Evolutionary conservation across 2,797 vertebrate species (phyloP).

Genomic region (Diplodus sargus): DNA sequence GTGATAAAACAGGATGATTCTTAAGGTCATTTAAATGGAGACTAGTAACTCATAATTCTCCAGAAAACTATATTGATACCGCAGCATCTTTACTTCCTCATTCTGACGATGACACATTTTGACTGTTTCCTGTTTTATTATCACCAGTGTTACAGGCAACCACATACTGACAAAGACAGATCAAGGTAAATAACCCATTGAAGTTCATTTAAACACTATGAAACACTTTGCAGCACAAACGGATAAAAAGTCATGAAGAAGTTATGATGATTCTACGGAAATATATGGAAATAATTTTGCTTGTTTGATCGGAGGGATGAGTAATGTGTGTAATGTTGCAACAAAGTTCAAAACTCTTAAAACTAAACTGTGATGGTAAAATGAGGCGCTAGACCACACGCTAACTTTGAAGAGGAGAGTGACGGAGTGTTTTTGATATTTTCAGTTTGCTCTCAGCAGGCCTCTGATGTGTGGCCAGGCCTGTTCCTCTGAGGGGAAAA

Average conservation of each 20-base stretch:
- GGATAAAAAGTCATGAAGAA: constrained; percentile 17
- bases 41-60: constrained; percentile 90
- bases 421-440: constrained; percentile 68
- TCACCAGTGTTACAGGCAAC: constrained; percentile 76
- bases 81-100: constrained; percentile 90
- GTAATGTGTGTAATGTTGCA: not conserved
- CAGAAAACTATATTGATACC: constrained; percentile 94
- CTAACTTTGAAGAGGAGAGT: constrained; percentile 56
- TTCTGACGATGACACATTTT: constrained; percentile 93
- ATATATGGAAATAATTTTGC: constrained; percentile 10
- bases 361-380: constrained; percentile 47
- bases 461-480: constrained; percentile 73
- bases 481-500: constrained; percentile 67
- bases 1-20: constrained; percentile 50
- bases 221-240: not conserved
- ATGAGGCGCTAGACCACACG: constrained; percentile 51
- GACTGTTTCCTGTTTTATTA: constrained; percentile 94
- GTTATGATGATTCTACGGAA: constrained; percentile 11
- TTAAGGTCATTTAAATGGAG: constrained; percentile 86
- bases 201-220: not conserved
- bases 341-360: constrained; percentile 29
- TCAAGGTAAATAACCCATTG: constrained; percentile 35
- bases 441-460: constrained; percentile 59
- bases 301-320: constrained; percentile 26
- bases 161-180: constrained; percentile 32